phyloP scores from a whole-genome alignment of 2,113 vertebrate genomes.

The Ancistrus triradiatus region DNA sequence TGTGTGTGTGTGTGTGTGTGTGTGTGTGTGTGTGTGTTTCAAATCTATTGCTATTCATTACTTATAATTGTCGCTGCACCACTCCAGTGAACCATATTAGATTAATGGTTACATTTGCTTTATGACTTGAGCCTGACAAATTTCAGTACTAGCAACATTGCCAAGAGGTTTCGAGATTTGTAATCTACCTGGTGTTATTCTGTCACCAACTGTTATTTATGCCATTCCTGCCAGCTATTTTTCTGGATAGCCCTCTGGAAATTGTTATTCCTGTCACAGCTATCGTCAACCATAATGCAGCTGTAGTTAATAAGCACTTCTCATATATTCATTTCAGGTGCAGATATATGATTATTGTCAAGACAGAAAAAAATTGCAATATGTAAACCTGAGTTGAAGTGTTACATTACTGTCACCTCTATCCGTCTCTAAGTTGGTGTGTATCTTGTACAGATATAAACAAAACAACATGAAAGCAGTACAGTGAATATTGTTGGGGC shows the following conservation, averaged over 20 bases:
- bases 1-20: too few relatives aligned
- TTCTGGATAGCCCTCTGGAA: not conserved
- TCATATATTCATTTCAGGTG: not conserved
- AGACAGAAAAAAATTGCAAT: too few relatives aligned
- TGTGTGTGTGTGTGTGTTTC: too few relatives aligned
- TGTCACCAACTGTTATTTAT: constrained; percentile 9
- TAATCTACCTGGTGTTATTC: constrained; percentile 17
- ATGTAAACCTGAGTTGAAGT: not conserved
- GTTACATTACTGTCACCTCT: not conserved
- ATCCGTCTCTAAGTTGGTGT: not conserved
- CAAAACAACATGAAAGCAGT: too few relatives aligned
- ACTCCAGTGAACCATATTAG: constrained; percentile 11
- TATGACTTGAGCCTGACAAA: constrained; percentile 32
- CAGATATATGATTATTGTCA: not conserved
- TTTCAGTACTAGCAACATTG: constrained; percentile 19
- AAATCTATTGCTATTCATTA: constrained; percentile 7
- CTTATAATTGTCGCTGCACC: constrained; percentile 21
- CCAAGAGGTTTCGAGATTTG: not conserved
- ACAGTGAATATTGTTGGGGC: too few relatives aligned
- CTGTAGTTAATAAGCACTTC: not conserved
- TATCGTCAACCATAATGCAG: not conserved
- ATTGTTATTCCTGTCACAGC: not conserved
- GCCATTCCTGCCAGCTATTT: not conserved
- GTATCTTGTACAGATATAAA: too few relatives aligned
- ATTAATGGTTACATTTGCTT: constrained; percentile 20